phyloP scores from a whole-genome alignment of 92 coral and sea anemone species.

The Actinostola sp. region DNA sequence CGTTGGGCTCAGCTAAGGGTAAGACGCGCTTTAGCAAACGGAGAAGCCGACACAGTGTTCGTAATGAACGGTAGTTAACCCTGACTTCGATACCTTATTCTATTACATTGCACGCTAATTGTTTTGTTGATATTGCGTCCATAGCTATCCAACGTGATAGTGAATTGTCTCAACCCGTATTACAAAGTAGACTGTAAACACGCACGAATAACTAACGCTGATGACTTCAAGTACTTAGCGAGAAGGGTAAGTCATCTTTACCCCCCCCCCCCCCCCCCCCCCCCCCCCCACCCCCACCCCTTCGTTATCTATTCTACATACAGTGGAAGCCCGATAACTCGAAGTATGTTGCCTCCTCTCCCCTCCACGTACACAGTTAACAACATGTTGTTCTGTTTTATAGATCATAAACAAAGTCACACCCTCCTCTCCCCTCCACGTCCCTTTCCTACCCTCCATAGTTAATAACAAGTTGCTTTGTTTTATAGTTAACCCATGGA shows the following conservation, averaged over 20 bases:
- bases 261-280: no score
- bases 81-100: background rate
- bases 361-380: no score
- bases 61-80: no score
- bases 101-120: background rate
- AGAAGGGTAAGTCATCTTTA: constrained; percentile 73
- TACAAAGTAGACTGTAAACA: constrained; percentile 91
- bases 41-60: no score
- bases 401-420: no score
- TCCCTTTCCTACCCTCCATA: background rate
- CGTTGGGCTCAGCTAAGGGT: no score
- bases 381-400: background rate
- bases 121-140: background rate
- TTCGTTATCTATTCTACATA: no score
- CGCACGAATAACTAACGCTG: constrained; percentile 81
- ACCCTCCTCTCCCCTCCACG: no score
- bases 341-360: no score
- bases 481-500: constrained; percentile 35
- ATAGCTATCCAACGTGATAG: constrained; percentile 94
- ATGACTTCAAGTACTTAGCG: constrained; percentile 93
- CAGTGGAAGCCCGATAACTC: no score
- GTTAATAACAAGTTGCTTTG: background rate
- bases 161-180: constrained; percentile 94
- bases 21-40: no score
- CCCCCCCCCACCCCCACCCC: no score